Conservation (phyloP, 2,888 invertebrate genomes). For the Isoperla grammatica region DNA sequence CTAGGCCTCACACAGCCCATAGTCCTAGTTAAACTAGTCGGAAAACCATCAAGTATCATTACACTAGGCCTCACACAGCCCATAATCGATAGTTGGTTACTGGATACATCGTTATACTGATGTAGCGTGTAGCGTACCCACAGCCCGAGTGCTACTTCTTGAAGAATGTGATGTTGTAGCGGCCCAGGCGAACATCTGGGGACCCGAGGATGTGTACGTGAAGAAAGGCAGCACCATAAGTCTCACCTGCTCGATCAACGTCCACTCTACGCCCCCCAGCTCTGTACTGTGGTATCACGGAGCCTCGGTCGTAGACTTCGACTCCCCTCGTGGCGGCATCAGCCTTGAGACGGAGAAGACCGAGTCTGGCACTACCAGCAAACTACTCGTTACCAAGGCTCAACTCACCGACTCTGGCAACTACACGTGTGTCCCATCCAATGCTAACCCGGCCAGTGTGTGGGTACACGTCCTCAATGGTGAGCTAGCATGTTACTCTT, state of each 20-base stretch:
- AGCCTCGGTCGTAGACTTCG: slow-evolving; percentile 71
- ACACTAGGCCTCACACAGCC: too few species aligned
- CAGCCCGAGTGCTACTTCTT: too few species aligned
- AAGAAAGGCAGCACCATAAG: slow-evolving; percentile 89
- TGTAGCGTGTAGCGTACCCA: too few species aligned
- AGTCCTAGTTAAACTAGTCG: too few species aligned
- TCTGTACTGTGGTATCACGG: slow-evolving; percentile 85
- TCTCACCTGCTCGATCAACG: slow-evolving; percentile 80
- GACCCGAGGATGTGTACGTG: slow-evolving; percentile 81
- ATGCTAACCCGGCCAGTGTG: slow-evolving; percentile 75
- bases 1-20: too few species aligned
- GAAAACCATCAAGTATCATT: too few species aligned
- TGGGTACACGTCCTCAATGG: slow-evolving; percentile 82
- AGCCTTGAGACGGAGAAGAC: slow-evolving; percentile 82
- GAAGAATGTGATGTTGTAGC: slow-evolving; percentile 48
- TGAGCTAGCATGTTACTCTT: slow-evolving; percentile 46
- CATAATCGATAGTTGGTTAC: too few species aligned
- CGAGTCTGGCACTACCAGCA: slow-evolving; percentile 73
- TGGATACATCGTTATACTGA: too few species aligned
- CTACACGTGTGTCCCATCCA: slow-evolving; percentile 84
- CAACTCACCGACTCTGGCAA: slow-evolving; percentile 76
- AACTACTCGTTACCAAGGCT: slow-evolving; percentile 77
- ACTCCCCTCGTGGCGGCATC: slow-evolving; percentile 78
- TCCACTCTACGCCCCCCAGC: slow-evolving; percentile 72
- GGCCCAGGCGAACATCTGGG: slow-evolving; percentile 79